Percentiles rank a stretch among this genome's conserved stretches.
These are phyloP conservation scores for Odontothrips loti DNA, from an alignment of 2,888 invertebrate species.

Conservation along the genomic window DNA sequence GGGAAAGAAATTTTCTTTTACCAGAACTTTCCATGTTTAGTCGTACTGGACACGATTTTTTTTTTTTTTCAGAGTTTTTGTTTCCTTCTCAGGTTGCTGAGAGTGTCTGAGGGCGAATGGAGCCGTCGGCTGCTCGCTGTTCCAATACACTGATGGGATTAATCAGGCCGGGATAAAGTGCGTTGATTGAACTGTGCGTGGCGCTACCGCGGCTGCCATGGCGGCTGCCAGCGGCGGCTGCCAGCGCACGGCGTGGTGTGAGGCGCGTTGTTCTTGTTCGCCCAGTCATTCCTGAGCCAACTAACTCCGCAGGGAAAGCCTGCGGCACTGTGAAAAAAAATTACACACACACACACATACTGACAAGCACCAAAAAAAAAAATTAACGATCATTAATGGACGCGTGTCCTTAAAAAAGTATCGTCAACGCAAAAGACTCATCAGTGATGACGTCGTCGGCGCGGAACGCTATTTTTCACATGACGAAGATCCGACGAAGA, in stretches of 20 bases:
- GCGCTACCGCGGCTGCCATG: not conserved
- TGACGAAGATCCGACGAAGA: no score
- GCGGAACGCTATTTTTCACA: no score
- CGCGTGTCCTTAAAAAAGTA: no score
- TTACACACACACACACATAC: no score
- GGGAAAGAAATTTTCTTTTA: no score
- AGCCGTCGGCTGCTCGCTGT: not conserved
- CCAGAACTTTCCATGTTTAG: not conserved
- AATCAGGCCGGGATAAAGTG: not conserved
- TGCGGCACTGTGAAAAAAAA: not conserved
- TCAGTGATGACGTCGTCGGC: no score
- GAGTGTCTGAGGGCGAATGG: not conserved
- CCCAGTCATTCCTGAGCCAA: not conserved
- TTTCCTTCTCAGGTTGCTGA: not conserved
- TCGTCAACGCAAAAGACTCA: no score
- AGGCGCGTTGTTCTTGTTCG: not conserved
- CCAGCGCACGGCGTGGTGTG: no score
- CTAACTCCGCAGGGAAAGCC: not conserved
- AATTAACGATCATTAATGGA: no score
- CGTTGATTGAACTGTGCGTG: not conserved
- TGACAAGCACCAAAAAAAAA: no score
- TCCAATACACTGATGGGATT: not conserved
- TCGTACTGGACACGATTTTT: not conserved
- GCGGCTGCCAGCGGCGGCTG: no score
- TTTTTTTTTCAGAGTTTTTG: not conserved